Conservation (phyloP, 2,888 invertebrate species). For the Branchipolynoe longqiensis region DNA sequence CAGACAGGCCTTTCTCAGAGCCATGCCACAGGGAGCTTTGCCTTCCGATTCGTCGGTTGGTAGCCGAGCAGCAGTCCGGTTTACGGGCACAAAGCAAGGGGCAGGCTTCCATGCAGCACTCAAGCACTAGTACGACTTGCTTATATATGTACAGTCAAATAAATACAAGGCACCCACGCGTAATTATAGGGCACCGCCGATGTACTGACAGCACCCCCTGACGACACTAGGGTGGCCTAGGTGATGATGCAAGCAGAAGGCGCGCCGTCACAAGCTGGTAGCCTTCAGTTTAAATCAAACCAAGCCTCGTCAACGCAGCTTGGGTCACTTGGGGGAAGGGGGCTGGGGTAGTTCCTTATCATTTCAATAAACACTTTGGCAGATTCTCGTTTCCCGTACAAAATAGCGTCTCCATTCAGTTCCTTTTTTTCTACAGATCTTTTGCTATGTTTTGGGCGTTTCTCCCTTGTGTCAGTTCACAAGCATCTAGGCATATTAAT, state of each 20-base stretch:
- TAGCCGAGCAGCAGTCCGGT: not conserved
- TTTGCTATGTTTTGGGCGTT: not conserved
- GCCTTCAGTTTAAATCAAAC: not conserved
- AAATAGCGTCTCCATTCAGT: not conserved
- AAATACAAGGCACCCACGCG: not conserved
- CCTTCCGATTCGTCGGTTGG: not conserved
- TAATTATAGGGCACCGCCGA: not conserved
- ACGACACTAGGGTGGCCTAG: not conserved
- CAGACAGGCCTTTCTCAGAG: no score
- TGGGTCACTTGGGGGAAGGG: no score
- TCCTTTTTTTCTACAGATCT: not conserved
- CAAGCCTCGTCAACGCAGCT: no score
- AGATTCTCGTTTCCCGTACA: not conserved
- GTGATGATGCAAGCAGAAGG: not conserved
- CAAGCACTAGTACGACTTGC: not conserved
- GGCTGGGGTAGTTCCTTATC: no score
- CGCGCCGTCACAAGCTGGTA: not conserved
- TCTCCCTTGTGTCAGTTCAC: not conserved
- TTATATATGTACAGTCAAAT: slow-evolving; percentile 17
- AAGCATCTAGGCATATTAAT: slow-evolving; percentile 17
- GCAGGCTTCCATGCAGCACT: not conserved
- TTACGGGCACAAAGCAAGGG: not conserved
- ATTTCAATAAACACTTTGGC: slow-evolving; percentile 5
- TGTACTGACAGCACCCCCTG: not conserved
- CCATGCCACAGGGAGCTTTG: not conserved